A percentile compares a stretch with the other conserved stretches of the same genome.
phyloP scores from a whole-genome alignment of 1,140 invertebrate genomes.

The Hermetia illucens region DNA sequence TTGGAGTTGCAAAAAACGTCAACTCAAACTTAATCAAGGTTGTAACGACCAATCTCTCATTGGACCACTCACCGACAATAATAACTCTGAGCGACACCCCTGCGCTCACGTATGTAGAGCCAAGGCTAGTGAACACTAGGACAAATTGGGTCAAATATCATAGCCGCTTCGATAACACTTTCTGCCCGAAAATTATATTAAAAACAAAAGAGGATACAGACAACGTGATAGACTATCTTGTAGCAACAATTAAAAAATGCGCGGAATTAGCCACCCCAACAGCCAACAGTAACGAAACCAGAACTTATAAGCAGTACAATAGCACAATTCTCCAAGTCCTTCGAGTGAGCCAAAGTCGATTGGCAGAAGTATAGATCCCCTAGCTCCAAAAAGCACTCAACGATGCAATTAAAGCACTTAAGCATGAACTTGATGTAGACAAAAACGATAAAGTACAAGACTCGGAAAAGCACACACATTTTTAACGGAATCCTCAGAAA shows the following conservation, averaged over 20 bases:
- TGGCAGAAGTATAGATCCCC: too few relatives aligned
- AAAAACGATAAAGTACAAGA: too few relatives aligned
- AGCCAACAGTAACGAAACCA: too few relatives aligned
- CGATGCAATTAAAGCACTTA: too few relatives aligned
- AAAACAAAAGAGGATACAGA: background rate
- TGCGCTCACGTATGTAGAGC: constrained; percentile 8
- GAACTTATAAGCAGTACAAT: too few relatives aligned
- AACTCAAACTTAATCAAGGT: constrained; percentile 4
- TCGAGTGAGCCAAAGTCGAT: too few relatives aligned
- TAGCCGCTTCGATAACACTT: background rate
- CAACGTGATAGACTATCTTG: background rate
- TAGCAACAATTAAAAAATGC: background rate
- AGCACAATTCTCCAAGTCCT: too few relatives aligned
- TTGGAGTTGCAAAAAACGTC: constrained; percentile 12
- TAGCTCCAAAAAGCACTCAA: too few relatives aligned
- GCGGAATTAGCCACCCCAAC: background rate
- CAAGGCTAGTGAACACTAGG: background rate
- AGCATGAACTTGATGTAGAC: too few relatives aligned
- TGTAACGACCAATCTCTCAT: constrained; percentile 8
- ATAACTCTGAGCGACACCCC: constrained; percentile 7
- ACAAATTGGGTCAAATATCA: background rate
- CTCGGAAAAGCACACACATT: too few relatives aligned
- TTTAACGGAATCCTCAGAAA: too few relatives aligned
- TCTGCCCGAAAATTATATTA: background rate
- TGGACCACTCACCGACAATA: constrained; percentile 15